phyloP scores from a whole-genome alignment of 2,113 vertebrate genomes.

The Paramormyrops kingsleyae region DNA sequence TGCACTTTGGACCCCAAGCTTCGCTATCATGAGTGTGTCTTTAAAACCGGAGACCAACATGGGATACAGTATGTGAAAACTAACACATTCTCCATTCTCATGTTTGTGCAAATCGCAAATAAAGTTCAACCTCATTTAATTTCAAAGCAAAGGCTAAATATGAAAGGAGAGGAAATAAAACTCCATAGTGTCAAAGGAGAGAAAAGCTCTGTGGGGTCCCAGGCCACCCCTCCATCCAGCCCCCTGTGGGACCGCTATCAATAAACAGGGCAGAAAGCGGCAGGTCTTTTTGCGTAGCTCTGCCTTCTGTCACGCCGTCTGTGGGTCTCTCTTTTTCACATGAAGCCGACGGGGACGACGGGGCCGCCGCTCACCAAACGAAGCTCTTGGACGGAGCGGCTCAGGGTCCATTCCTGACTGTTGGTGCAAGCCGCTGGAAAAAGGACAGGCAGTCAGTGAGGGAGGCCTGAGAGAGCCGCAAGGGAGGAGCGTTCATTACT shows the following conservation, averaged over 20 bases:
- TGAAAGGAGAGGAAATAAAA: not conserved
- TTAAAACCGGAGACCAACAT: not conserved
- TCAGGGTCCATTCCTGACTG: slow-evolving; percentile 93
- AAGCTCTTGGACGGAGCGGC: slow-evolving; percentile 80
- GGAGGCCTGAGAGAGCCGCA: no score
- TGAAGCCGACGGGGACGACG: not conserved
- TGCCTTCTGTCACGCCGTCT: not conserved
- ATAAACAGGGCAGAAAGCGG: not conserved
- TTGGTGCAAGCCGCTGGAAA: slow-evolving; percentile 78
- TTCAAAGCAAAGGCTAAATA: not conserved
- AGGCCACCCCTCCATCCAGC: not conserved
- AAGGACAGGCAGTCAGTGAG: slow-evolving; percentile 1
- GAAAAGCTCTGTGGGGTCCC: not conserved
- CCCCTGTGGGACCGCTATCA: not conserved
- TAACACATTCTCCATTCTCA: not conserved
- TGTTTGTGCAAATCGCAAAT: not conserved
- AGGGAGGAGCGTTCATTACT: not conserved
- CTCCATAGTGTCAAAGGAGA: not conserved
- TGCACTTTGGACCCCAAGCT: not conserved
- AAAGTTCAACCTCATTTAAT: not conserved
- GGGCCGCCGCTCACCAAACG: slow-evolving; percentile 70
- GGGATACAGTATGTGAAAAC: not conserved
- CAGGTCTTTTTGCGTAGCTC: not conserved
- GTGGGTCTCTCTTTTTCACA: not conserved
- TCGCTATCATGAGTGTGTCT: not conserved